Percentiles rank a stretch among this genome's conserved stretches.
Evolutionary conservation across 2,797 vertebrate genomes (phyloP).

Genomic region (Acanthis flammea): DNA sequence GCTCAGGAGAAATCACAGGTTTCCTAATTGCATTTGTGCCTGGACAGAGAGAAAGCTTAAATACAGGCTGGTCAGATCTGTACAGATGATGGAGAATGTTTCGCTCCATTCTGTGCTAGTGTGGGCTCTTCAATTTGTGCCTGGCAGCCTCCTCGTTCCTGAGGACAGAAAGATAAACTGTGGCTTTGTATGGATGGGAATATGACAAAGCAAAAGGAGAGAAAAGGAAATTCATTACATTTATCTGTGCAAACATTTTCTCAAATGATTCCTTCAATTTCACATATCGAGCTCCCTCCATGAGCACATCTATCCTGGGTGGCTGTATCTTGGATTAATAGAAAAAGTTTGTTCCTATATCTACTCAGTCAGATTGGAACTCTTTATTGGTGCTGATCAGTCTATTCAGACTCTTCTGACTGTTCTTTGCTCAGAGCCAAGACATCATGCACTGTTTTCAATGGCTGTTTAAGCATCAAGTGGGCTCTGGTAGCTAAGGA

Average conservation of each 20-base stretch:
- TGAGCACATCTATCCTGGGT: neutral
- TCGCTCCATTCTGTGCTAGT: neutral
- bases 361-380: neutral
- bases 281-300: neutral
- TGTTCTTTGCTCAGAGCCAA: neutral
- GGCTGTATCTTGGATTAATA: neutral
- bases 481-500: neutral
- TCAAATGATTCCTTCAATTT: slow-evolving; percentile 6
- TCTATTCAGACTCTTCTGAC: neutral
- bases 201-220: slow-evolving; percentile 11
- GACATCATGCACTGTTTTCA: neutral
- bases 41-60: slow-evolving; percentile 29
- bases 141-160: slow-evolving; percentile 1
- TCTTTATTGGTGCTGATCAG: neutral
- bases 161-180: slow-evolving; percentile 33
- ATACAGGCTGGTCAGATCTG: slow-evolving; percentile 16
- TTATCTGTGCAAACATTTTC: neutral
- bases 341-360: neutral
- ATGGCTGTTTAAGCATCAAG: neutral
- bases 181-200: neutral
- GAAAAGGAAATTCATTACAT: slow-evolving; percentile 1
- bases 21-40: slow-evolving; percentile 59
- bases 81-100: neutral
- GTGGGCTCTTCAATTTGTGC: slow-evolving; percentile 12
- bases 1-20: slow-evolving; percentile 61